Percentiles rank a stretch among this genome's conserved stretches.
Conservation (phyloP, 35 echinoderm and acorn worm genomes). For the Holothuria glaberrima region DNA sequence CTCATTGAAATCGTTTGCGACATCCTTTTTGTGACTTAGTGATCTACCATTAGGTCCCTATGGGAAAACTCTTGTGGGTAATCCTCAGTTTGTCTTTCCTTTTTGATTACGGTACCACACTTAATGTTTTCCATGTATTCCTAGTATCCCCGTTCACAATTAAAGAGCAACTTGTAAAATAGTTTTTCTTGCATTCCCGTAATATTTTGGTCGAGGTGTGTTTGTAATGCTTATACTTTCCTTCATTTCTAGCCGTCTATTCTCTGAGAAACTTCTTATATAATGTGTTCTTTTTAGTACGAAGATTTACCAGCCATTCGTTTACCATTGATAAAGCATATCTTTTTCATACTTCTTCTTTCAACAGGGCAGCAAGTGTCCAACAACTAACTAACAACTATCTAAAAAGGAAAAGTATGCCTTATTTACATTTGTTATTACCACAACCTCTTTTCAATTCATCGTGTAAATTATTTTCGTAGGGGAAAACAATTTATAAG, state of each 20-base stretch:
- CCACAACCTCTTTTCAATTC: too few species aligned
- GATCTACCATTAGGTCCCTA: too few species aligned
- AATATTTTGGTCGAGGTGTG: too few species aligned
- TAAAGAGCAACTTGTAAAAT: not conserved
- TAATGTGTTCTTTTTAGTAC: not conserved
- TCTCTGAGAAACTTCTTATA: constrained; percentile 21
- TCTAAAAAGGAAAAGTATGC: not conserved
- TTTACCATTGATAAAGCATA: not conserved
- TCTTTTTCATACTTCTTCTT: not conserved
- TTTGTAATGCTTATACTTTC: constrained; percentile 25
- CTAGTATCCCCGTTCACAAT: constrained; percentile 9
- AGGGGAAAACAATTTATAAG: too few species aligned
- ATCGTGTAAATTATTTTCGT: too few species aligned
- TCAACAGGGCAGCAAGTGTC: too few species aligned
- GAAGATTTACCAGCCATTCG: not conserved
- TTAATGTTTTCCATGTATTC: constrained; percentile 13
- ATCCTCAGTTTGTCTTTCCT: constrained; percentile 5
- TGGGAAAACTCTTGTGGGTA: too few species aligned
- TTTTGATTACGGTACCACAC: constrained; percentile 2
- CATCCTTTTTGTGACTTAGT: too few species aligned
- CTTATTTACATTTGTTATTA: too few species aligned
- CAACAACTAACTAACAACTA: not conserved
- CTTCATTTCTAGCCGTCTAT: not conserved
- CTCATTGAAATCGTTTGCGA: not conserved
- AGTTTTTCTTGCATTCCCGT: not conserved